Evolutionary conservation across 2,113 vertebrate species (phyloP).

Genomic region (Bungarus multicinctus): DNA sequence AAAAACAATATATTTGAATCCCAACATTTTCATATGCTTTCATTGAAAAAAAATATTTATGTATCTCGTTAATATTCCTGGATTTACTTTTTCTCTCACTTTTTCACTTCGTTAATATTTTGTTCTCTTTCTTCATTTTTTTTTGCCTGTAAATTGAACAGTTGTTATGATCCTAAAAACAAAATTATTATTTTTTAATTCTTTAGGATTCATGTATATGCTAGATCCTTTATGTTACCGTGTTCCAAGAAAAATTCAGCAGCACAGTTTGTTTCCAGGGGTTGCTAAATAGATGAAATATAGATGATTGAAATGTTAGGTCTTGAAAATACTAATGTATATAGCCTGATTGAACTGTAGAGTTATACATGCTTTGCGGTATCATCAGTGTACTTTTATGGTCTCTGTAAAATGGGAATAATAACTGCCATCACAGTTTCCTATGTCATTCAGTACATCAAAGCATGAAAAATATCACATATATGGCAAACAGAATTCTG

Average conservation of each 20-base stretch:
- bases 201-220: constrained; percentile 14
- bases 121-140: background rate
- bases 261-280: background rate
- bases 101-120: background rate
- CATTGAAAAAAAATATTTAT: background rate
- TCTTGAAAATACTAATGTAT: background rate
- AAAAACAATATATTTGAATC: background rate
- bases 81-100: background rate
- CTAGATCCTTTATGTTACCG: background rate
- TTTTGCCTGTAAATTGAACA: background rate
- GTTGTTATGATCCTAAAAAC: background rate
- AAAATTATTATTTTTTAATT: constrained; percentile 28
- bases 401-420: background rate
- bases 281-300: background rate
- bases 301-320: background rate
- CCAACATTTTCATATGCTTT: background rate
- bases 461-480: background rate
- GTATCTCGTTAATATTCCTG: background rate
- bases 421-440: background rate
- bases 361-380: background rate
- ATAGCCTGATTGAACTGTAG: background rate
- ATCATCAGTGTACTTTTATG: background rate
- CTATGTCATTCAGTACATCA: background rate
- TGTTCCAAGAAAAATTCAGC: background rate
- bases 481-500: background rate